These are phyloP conservation scores for Anguilla japonica DNA, from an alignment of 2,113 vertebrate genomes.

Conservation along the genomic window DNA sequence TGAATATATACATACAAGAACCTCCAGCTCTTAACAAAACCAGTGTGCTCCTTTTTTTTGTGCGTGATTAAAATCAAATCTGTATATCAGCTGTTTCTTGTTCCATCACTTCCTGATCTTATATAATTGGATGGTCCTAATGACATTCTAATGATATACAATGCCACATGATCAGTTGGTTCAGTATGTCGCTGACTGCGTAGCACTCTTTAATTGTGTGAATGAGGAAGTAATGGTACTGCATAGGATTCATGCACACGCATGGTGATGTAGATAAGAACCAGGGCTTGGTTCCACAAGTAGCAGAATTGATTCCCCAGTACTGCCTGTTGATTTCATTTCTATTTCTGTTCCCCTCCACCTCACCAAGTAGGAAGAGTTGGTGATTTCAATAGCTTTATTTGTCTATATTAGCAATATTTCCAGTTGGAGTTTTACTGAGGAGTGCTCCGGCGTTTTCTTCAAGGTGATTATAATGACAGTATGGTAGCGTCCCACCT, in stretches of 20 bases:
- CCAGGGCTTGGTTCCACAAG: background rate
- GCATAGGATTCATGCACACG: background rate
- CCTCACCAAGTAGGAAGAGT: background rate
- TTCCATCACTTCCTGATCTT: conserved; percentile 12
- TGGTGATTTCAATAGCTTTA: background rate
- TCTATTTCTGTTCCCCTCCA: background rate
- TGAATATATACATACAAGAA: background rate
- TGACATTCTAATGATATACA: background rate
- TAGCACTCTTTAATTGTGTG: background rate
- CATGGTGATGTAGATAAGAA: background rate
- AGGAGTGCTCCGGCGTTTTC: background rate
- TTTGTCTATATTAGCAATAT: background rate
- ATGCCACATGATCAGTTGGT: background rate
- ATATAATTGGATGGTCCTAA: background rate
- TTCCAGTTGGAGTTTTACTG: background rate
- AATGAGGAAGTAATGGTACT: background rate
- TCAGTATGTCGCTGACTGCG: background rate
- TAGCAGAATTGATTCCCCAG: background rate
- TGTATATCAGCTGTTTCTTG: background rate
- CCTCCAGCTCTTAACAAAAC: conserved; percentile 19
- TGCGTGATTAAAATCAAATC: conserved; percentile 4
- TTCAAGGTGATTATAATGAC: background rate
- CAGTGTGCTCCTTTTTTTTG: background rate
- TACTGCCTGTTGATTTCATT: background rate
- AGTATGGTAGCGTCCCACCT: background rate